These are phyloP conservation scores for Pentalonia nigronervosa DNA, from an alignment of 1,140 invertebrate genomes.

Conservation along the genomic window DNA sequence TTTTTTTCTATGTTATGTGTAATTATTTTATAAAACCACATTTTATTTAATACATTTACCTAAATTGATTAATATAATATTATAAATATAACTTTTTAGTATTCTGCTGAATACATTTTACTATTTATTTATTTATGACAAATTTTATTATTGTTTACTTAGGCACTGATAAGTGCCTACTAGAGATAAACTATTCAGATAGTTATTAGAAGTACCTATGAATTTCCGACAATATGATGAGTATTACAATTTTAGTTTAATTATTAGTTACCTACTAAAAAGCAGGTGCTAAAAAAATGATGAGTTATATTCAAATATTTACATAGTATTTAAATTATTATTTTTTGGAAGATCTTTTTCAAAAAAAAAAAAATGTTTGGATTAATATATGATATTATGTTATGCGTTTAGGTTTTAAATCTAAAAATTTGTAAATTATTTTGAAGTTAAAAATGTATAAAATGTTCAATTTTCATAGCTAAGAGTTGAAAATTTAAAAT, in stretches of 20 bases:
- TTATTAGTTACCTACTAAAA: background rate
- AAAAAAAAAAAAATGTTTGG: background rate
- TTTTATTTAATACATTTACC: background rate
- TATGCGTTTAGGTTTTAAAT: background rate
- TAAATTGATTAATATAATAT: background rate
- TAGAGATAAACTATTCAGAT: background rate
- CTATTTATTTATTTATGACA: background rate
- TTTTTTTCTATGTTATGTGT: background rate
- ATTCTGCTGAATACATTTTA: background rate
- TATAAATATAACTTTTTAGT: background rate
- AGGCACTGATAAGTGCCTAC: background rate
- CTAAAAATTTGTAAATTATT: background rate
- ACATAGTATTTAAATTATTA: background rate
- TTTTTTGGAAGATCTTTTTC: background rate
- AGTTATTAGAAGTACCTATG: background rate
- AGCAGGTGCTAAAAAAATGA: background rate
- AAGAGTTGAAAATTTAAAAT: too few relatives aligned
- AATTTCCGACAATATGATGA: background rate
- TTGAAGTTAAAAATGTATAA: too few relatives aligned
- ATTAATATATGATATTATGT: background rate
- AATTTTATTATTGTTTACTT: constrained; percentile 2
- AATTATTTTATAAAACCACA: background rate
- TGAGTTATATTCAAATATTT: background rate
- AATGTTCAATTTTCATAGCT: too few relatives aligned
- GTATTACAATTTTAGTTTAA: background rate